Percentiles rank a stretch among this genome's conserved stretches.
Conservation (phyloP, 2,888 invertebrate genomes). For the Himalopsyche kuldschensis region DNA sequence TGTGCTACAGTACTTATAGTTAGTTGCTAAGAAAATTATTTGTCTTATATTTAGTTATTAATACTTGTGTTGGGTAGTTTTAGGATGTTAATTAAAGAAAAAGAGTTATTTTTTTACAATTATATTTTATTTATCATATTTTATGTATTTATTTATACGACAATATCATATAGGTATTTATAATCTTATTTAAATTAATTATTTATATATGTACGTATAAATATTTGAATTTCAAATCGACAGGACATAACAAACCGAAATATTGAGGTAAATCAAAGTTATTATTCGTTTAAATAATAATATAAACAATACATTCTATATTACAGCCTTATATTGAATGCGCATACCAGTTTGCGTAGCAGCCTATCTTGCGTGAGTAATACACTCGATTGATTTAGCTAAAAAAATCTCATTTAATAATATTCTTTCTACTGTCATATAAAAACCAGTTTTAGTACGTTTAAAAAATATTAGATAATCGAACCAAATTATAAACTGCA, state of each 20-base stretch:
- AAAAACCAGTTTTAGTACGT: neutral
- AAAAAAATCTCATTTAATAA: neutral
- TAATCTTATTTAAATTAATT: conserved; percentile 52
- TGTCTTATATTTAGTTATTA: neutral
- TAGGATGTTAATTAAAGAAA: conserved; percentile 3
- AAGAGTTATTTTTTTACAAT: conserved; percentile 49
- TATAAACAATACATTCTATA: conserved; percentile 23
- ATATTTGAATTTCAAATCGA: conserved; percentile 59
- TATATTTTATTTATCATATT: conserved; percentile 57
- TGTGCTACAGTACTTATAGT: no score
- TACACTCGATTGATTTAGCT: neutral
- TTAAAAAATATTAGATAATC: neutral
- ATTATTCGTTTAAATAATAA: conserved; percentile 33
- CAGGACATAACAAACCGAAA: conserved; percentile 49
- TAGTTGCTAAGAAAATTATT: no score
- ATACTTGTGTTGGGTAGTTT: neutral
- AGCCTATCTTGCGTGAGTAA: neutral
- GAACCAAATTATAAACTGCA: neutral
- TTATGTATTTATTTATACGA: conserved; percentile 65
- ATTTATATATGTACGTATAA: conserved; percentile 43
- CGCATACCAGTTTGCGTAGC: conserved; percentile 21
- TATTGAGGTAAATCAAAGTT: conserved; percentile 39
- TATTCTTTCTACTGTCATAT: neutral
- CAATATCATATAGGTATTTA: conserved; percentile 60
- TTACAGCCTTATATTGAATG: conserved; percentile 33